Percentiles rank a stretch among this genome's conserved stretches.
Conservation (phyloP, 2,113 vertebrate species). For the Platycercus adscitus region DNA sequence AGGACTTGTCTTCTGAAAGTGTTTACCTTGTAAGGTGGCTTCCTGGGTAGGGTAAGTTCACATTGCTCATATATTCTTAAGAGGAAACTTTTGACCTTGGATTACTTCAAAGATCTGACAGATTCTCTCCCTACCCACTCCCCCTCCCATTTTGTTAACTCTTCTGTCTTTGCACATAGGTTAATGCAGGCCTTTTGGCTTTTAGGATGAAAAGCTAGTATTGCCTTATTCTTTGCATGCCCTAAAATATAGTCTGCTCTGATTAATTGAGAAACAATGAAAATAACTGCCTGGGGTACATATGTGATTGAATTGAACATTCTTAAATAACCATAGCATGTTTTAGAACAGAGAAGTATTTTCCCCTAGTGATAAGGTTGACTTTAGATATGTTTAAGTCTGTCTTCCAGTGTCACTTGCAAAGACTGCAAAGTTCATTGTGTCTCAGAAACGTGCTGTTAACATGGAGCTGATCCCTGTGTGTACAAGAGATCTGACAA, state of each 20-base stretch:
- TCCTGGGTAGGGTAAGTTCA: conserved; percentile 45
- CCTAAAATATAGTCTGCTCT: neutral
- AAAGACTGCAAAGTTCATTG: neutral
- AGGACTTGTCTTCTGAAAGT: conserved; percentile 41
- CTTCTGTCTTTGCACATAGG: conserved; percentile 19
- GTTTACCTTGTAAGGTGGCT: conserved; percentile 53
- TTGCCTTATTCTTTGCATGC: neutral
- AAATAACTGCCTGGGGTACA: neutral
- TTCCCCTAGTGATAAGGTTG: neutral
- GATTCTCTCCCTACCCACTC: neutral
- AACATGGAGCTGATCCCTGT: neutral
- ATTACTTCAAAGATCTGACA: conserved; percentile 48
- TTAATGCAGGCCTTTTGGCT: conserved; percentile 44
- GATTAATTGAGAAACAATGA: neutral
- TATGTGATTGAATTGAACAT: neutral
- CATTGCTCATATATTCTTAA: conserved; percentile 25
- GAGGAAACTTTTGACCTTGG: conserved; percentile 56
- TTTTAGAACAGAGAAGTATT: neutral
- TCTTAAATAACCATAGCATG: neutral
- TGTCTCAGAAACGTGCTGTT: neutral
- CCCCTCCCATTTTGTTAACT: neutral
- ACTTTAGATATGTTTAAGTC: neutral
- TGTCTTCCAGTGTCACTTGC: neutral
- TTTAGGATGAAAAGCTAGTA: conserved; percentile 16
- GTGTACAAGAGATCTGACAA: neutral